These are phyloP conservation scores for Plemyria rubiginata DNA, from an alignment of 2,888 invertebrate genomes.

Conservation along the genomic window DNA sequence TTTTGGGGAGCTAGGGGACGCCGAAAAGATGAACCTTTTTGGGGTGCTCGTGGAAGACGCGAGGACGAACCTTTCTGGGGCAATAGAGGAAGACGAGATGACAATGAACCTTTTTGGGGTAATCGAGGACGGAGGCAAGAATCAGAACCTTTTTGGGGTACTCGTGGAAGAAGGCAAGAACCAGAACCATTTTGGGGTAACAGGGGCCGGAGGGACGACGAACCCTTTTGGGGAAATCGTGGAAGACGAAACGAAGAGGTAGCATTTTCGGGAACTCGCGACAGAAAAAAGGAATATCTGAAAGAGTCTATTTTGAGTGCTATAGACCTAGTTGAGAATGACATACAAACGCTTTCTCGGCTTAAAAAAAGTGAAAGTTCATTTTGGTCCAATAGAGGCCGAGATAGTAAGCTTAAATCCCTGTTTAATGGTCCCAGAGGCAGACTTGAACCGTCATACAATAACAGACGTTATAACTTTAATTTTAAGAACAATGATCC, in stretches of 20 bases:
- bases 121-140: conserved; percentile 70
- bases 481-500: conserved; percentile 51
- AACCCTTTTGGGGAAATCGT: conserved; percentile 54
- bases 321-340: conserved; percentile 58
- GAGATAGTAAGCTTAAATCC: conserved; percentile 59
- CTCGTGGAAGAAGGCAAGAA: conserved; percentile 54
- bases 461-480: conserved; percentile 30
- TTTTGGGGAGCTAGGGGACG: conserved; percentile 60
- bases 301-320: conserved; percentile 59
- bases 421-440: conserved; percentile 52
- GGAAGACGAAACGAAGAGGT: conserved; percentile 61
- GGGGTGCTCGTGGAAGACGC: conserved; percentile 52
- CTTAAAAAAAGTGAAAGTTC: conserved; percentile 52
- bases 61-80: conserved; percentile 62
- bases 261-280: conserved; percentile 55
- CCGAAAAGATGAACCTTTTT: conserved; percentile 49
- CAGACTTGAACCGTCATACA: conserved; percentile 33
- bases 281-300: conserved; percentile 56
- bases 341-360: conserved; percentile 60
- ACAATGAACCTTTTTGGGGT: conserved; percentile 76
- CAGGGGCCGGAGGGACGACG: conserved; percentile 54
- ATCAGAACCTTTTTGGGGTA: conserved; percentile 62
- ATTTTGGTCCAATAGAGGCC: conserved; percentile 61
- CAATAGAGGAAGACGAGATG: conserved; percentile 64
- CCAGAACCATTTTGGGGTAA: conserved; percentile 43